Conservation (phyloP, 2,797 vertebrate species). For the Rhabdomys pumilio region DNA sequence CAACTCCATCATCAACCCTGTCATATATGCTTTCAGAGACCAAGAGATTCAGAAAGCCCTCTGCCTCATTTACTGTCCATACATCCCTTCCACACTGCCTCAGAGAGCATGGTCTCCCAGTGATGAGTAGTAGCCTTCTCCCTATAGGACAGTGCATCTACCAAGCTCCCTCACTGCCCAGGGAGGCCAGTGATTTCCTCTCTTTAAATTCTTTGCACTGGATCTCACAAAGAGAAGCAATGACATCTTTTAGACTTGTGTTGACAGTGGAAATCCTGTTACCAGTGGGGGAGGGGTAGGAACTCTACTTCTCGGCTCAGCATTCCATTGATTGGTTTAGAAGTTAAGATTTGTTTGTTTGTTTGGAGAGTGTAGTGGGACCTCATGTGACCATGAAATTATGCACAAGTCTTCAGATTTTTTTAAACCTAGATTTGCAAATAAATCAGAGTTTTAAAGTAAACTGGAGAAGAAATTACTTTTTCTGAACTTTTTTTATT, state of each 20-base stretch:
- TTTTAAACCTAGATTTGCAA: constrained; percentile 53
- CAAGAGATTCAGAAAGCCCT: constrained; percentile 99
- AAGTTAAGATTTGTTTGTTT: constrained; percentile 67
- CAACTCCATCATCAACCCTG: constrained; percentile 99
- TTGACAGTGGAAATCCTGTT: constrained; percentile 81
- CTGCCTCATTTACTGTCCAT: constrained; percentile 97
- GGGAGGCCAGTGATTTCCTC: constrained; percentile 61
- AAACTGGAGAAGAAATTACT: constrained; percentile 72
- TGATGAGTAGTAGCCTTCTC: constrained; percentile 92
- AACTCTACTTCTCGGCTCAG: constrained; percentile 80
- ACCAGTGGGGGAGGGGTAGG: constrained; percentile 59
- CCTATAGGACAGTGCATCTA: constrained; percentile 48
- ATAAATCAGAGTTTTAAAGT: constrained; percentile 49
- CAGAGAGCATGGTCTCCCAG: constrained; percentile 97
- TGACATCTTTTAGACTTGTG: constrained; percentile 82
- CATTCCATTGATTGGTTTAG: constrained; percentile 49
- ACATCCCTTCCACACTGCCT: constrained; percentile 94
- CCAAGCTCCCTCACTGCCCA: constrained; percentile 69
- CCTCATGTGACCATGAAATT: constrained; percentile 15
- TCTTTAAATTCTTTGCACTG: constrained; percentile 76
- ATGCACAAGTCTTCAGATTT: constrained; percentile 52
- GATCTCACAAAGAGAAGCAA: constrained; percentile 71
- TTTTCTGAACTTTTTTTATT: neutral
- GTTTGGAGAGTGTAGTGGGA: neutral
- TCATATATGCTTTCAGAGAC: constrained; percentile 99